Base-by-base conservation (phyloP, 2,888 invertebrate genomes). In the Sceliomorpha sp. region DNA sequence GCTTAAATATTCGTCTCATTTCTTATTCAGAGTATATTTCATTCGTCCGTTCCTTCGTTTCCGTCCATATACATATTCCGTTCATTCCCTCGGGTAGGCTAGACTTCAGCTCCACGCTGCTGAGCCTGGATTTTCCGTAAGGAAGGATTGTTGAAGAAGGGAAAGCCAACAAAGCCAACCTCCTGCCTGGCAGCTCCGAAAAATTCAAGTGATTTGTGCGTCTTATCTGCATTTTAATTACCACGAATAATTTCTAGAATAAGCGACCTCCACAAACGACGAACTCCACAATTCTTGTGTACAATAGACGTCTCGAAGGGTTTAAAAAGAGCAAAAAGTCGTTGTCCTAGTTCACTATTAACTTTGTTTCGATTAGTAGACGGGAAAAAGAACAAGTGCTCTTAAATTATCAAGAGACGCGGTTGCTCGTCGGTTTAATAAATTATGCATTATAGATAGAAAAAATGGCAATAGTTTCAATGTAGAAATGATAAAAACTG, bases 191-290 rank as follows among this genome's bases (percentile, higher is more conserved):
- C 45, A 31, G 56, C 68, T 72, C 76, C 75, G 83, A 83, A 84
- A 84, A 86, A 84, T 82, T 79, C 72, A 79, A 76, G 83, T 86
- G 86, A 87, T 87, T 87, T 86, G 87, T 86, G 82, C 79, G 79
- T 81, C 83, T 83, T 84, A 87, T 87, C 86, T 87, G 84, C 87
- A 87, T 87, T 86, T 87, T 87, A 87, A 87, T 87, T 86, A 86
- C 84, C 76, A 72, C 76, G 86, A 84, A 86, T 85, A 85, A 86
- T 86, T 82, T 76, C 76, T 74, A 72, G 84, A 81, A 84, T 84
- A 86, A 86, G 78, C 81, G 76, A 74, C 70, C 74, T 75, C 74
- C 64, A 55, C 66, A 44, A 62, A 47, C 66, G 62, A 70, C 55
- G 66, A 53, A 55, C 50, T 40, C 37, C 14, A 24, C 44, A 27